Base-by-base conservation (phyloP, 2,113 vertebrate genomes). In the Mohoua ochrocephala region DNA sequence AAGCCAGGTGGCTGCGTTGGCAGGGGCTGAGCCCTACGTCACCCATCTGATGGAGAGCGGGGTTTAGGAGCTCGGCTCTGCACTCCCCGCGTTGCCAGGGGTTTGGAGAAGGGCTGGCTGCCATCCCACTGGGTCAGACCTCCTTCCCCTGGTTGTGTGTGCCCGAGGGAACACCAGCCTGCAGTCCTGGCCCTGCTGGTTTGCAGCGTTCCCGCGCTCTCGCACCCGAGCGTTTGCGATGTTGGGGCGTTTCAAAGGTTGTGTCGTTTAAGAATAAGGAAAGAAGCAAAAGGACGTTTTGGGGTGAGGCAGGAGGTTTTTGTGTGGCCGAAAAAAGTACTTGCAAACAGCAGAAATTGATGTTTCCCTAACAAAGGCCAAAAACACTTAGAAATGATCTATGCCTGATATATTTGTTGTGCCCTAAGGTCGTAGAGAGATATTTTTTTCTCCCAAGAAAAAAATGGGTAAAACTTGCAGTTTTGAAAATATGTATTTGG, bases 401-500 rank as follows among this genome's bases (percentile, higher is more conserved):
- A 92, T 97, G 97, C 93, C 69, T 41, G 60, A 87, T 71, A 63
- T 86, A 70, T 27, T 27, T 74, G 39, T 85, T 61, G 81, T 93
- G 78, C 90, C 97, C 86, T 82, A 60, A 85, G 90, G 97, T 98
- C 96, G 35, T 7, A 10, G 41, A 84, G 54, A 35, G 1, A 41
- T 41, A 45, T 27, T 52, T 70, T 60, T 49, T 56, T 11, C 27
- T 61, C 17, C 8, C 47, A 27, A 54, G 22, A 39, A 73, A 81
- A 74, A 75, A 93, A 92, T 77, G 76, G 89, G 54, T 94, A 94
- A 91, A 97, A 97, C 54, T 85, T 92, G 65, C 31, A 44, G 75
- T 92, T 96, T 97, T 94, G 94, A 97, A 98, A 98, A 96, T 93
- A 94, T 67, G 76, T 96, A 87, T 97, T 98, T 97, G 97, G 91